phyloP scores from a whole-genome alignment of 2,888 invertebrate species.

The Ypsolopha scabrella region DNA sequence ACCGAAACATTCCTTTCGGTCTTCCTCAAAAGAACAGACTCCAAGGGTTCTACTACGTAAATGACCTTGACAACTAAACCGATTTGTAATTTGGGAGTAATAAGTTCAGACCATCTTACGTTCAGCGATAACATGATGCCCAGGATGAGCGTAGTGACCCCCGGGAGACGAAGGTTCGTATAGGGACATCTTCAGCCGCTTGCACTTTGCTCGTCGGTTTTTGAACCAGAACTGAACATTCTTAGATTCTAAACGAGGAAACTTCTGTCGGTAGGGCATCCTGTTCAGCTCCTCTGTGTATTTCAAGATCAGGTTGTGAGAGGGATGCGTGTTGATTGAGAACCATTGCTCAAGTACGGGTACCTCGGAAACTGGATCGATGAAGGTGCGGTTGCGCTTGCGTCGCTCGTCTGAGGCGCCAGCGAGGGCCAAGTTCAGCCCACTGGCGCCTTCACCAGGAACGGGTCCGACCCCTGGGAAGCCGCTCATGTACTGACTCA shows the following conservation, averaged over 20 bases:
- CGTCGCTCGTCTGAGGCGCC: slow-evolving; percentile 86
- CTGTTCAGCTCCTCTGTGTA: slow-evolving; percentile 97
- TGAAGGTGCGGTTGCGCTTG: slow-evolving; percentile 97
- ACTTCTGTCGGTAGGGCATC: slow-evolving; percentile 98
- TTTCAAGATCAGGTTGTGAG: slow-evolving; percentile 96
- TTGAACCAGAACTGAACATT: slow-evolving; percentile 99
- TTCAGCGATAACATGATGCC: slow-evolving; percentile 67
- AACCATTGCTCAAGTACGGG: slow-evolving; percentile 96
- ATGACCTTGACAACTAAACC: not conserved
- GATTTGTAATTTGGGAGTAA: not conserved
- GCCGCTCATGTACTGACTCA: slow-evolving; percentile 85
- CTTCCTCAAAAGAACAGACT: slow-evolving; percentile 27
- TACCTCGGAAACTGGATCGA: slow-evolving; percentile 98
- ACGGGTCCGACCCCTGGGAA: slow-evolving; percentile 66
- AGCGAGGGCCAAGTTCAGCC: slow-evolving; percentile 74
- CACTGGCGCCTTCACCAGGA: slow-evolving; percentile 69
- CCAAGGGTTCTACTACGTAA: not conserved
- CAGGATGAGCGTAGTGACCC: slow-evolving; percentile 68
- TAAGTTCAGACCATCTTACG: slow-evolving; percentile 47
- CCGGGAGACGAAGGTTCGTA: slow-evolving; percentile 80
- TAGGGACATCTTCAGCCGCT: slow-evolving; percentile 92
- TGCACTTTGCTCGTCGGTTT: slow-evolving; percentile 98
- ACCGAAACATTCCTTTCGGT: slow-evolving; percentile 57
- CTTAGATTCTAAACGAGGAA: slow-evolving; percentile 98
- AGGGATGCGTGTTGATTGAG: slow-evolving; percentile 97